Evolutionary conservation across 2,888 invertebrate species (phyloP), one percentile per base, ranked within the genome.

Genomic region (Allolobophora icterica): DNA sequence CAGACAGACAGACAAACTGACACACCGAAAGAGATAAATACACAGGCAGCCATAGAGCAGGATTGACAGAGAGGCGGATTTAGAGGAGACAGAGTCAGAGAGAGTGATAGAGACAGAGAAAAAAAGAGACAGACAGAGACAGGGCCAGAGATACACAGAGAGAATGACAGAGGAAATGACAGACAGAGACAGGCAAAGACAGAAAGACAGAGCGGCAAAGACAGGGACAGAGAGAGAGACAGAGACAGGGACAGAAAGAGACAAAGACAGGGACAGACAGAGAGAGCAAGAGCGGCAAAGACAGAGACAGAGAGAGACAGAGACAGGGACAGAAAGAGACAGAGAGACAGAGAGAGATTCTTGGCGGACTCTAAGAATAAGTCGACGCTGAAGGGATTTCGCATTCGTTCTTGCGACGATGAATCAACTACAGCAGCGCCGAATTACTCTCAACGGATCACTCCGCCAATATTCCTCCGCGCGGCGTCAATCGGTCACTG

Each of bases 301-400:
- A 87, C n/a, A 35, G 21, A 87, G 8, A 33, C 11, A n/a, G 3
- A 87, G 87, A 89, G 4, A 89, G 35, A 89, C 40, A 34, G 35
- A 40, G n/a, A 89, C 1, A 33, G 0, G 21, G 8, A 89, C 15
- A 89, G 30, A 89, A 0, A 89, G 89, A 89, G 35, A n/a, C 6
- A 89, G 89, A 89, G 24, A 34, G 89, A 89, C 6, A 89, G 35
- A 87, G 34, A 24, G 87, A 87, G 21, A 71, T 71, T 71, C n/a
- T 17, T 52, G 52, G 21, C n/a, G 1, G 71, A 71, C 30, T 71
- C 30, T 71, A 52, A 52, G 52, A 52, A 52, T n/a, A 71, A 71
- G 71, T 71, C 71, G 71, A n/a, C n/a, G n/a, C 71, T 71, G 71
- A 8, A n/a, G 71, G 71, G 71, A 71, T 8, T 71, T 71, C 11